These are phyloP conservation scores for Glaucidium brasilianum DNA, from an alignment of 2,113 vertebrate genomes.

Conservation along the genomic window DNA sequence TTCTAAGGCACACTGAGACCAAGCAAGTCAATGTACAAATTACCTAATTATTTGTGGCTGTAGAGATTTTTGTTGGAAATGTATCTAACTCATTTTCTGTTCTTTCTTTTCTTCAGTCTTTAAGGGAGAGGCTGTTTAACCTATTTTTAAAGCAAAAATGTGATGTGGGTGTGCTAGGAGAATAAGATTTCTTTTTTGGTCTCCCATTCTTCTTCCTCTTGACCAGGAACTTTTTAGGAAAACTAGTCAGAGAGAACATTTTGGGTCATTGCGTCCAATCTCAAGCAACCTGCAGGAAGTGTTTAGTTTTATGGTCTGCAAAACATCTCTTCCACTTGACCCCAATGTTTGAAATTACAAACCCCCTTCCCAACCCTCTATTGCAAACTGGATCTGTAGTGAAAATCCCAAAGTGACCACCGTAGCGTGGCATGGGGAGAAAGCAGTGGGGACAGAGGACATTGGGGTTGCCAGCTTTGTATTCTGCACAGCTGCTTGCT, in stretches of 20 bases:
- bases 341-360: not conserved
- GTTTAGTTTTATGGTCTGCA: not conserved
- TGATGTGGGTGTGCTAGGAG: not conserved
- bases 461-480: not conserved
- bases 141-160: not conserved
- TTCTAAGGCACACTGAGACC: not conserved
- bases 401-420: not conserved
- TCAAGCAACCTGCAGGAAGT: not conserved
- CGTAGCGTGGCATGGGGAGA: not conserved
- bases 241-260: conserved; percentile 1
- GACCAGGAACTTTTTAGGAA: not conserved
- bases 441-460: not conserved
- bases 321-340: not conserved
- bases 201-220: not conserved
- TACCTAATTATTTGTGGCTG: conserved; percentile 33
- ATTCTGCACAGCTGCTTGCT: not conserved
- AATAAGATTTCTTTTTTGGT: not conserved
- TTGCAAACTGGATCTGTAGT: not conserved
- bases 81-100: not conserved
- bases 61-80: not conserved
- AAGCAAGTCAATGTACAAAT: conserved; percentile 44
- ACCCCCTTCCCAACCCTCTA: not conserved
- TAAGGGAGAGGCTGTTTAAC: not conserved
- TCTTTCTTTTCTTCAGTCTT: not conserved
- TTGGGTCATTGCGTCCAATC: not conserved